Percentiles rank a stretch among this genome's conserved stretches.
Evolutionary conservation across 2,888 invertebrate genomes (phyloP).

Genomic region (Chrysomela aeneicollis): DNA sequence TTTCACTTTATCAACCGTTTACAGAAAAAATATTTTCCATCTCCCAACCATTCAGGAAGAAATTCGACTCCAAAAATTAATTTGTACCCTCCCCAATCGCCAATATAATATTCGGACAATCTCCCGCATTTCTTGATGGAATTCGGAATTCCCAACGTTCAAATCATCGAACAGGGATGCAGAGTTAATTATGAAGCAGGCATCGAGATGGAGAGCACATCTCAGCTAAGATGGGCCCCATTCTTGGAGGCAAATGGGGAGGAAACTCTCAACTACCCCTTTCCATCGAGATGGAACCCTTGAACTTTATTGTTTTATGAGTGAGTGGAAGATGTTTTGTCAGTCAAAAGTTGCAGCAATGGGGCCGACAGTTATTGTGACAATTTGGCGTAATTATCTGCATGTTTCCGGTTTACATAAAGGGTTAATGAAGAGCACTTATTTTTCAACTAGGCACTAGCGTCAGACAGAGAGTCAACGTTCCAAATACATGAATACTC

Average conservation of each 20-base stretch:
- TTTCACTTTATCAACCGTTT: too few relatives aligned
- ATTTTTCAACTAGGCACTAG: too few relatives aligned
- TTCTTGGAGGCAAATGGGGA: not conserved
- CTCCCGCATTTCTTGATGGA: too few relatives aligned
- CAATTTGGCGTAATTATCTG: not conserved
- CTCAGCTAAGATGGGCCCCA: not conserved
- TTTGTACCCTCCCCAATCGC: too few relatives aligned
- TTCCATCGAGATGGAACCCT: not conserved
- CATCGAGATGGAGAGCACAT: not conserved
- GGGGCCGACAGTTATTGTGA: not conserved
- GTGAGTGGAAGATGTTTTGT: slow-evolving; percentile 10
- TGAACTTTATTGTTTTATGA: slow-evolving; percentile 14
- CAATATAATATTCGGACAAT: too few relatives aligned
- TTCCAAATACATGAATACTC: too few relatives aligned
- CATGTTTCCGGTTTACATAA: not conserved
- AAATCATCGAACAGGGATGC: not conserved
- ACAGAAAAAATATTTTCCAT: too few relatives aligned
- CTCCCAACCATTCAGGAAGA: too few relatives aligned
- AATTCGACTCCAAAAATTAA: too few relatives aligned
- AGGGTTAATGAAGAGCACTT: not conserved
- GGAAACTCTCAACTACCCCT: slow-evolving; percentile 4
- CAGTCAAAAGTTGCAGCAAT: not conserved
- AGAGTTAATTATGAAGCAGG: not conserved
- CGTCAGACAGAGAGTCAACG: too few relatives aligned
- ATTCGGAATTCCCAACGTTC: too few relatives aligned